Evolutionary conservation across 2,113 vertebrate genomes (phyloP).

Genomic region (Rhinogobius similis): DNA sequence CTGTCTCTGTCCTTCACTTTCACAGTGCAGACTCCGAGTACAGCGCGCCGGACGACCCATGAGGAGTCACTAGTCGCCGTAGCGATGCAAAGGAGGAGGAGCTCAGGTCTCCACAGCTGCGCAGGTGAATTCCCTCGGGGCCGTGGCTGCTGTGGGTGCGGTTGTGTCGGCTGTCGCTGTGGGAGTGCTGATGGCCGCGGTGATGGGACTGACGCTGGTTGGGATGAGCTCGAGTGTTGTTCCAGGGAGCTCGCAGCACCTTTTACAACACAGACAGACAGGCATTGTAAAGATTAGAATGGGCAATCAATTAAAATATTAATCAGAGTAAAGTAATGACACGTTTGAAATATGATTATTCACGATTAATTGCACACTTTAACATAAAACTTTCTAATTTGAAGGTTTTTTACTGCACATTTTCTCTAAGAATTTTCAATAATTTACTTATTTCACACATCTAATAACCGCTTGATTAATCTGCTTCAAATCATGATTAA

Average conservation of each 20-base stretch:
- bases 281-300: background rate
- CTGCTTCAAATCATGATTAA: no score
- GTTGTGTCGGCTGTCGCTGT: constrained; percentile 79
- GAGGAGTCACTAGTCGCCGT: constrained; percentile 77
- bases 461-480: no score
- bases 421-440: no score
- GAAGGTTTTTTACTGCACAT: no score
- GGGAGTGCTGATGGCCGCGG: constrained; percentile 77
- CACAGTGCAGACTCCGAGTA: constrained; percentile 85
- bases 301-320: no score
- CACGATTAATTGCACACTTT: no score
- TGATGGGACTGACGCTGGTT: constrained; percentile 65
- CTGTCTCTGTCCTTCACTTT: constrained; percentile 35
- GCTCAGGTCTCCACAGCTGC: constrained; percentile 93
- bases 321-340: no score
- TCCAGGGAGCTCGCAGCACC: constrained; percentile 80
- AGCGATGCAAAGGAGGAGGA: constrained; percentile 84
- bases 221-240: constrained; percentile 56
- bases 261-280: constrained; percentile 42
- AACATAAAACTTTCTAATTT: no score
- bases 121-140: constrained; percentile 87
- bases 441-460: no score
- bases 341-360: no score
- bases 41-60: constrained; percentile 83
- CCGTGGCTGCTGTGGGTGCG: constrained; percentile 53